Conservation (phyloP, 2,113 vertebrate genomes). For the Pygoscelis adeliae region DNA sequence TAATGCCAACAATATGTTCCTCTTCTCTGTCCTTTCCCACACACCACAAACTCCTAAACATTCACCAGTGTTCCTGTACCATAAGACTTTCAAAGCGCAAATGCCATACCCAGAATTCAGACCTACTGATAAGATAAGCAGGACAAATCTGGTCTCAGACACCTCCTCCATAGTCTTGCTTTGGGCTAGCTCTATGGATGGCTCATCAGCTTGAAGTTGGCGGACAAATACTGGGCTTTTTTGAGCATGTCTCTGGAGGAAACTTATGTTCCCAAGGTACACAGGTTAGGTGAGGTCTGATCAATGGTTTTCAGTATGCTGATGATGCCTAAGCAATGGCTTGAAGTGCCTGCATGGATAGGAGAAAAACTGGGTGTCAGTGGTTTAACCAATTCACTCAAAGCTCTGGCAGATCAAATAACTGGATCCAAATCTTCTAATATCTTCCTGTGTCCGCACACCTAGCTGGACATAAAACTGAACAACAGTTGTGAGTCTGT, state of each 20-base stretch:
- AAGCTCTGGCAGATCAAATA: neutral
- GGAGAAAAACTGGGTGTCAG: neutral
- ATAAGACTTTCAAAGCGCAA: neutral
- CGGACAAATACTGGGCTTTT: rapidly evolving
- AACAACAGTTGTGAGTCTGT: neutral
- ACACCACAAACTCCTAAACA: neutral
- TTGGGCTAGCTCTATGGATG: neutral
- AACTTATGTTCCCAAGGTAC: neutral
- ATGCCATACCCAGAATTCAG: neutral
- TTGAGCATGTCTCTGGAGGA: neutral
- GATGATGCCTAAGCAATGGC: neutral
- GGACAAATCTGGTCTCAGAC: neutral
- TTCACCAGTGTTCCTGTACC: neutral
- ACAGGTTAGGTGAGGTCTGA: neutral
- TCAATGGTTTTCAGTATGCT: neutral
- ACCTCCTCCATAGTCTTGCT: neutral
- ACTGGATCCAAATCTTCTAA: neutral
- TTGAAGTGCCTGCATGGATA: neutral
- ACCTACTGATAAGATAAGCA: neutral
- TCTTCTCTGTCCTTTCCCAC: neutral
- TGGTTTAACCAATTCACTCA: neutral
- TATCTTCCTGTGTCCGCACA: neutral
- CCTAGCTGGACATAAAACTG: neutral
- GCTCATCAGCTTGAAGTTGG: neutral
- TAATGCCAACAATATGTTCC: neutral